Percentiles rank a stretch among this genome's conserved stretches.
These are phyloP conservation scores for Porites cylindrica DNA, from an alignment of 92 coral and sea anemone species.

Conservation along the genomic window DNA sequence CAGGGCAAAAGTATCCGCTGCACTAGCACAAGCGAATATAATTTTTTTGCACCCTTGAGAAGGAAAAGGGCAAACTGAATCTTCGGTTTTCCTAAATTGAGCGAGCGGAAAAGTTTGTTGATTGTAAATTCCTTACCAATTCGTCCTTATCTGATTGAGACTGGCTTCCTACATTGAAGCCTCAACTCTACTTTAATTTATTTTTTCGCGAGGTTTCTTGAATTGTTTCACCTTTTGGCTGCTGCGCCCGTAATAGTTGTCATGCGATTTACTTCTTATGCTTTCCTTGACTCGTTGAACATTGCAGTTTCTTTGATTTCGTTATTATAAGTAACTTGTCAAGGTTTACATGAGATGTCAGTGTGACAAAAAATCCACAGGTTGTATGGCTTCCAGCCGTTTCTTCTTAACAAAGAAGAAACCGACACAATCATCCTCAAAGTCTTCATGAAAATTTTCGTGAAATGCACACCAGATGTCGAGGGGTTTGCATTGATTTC, in stretches of 20 bases:
- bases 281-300: not conserved
- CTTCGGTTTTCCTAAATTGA: not conserved
- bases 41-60: not conserved
- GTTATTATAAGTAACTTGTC: not conserved
- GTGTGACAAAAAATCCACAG: slow-evolving; percentile 45
- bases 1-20: no score
- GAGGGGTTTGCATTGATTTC: not conserved
- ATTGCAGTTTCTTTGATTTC: not conserved
- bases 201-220: not conserved
- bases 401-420: slow-evolving; percentile 75
- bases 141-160: slow-evolving; percentile 43
- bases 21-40: no score
- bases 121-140: slow-evolving; percentile 19
- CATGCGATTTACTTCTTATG: no score
- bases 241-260: not conserved
- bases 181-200: not conserved
- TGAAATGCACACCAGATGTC: slow-evolving; percentile 50
- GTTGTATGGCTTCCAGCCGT: slow-evolving; percentile 55
- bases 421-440: slow-evolving; percentile 63
- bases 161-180: slow-evolving; percentile 12
- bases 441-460: slow-evolving; percentile 24
- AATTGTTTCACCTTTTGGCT: not conserved
- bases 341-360: slow-evolving; percentile 11
- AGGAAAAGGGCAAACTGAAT: not conserved
- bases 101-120: slow-evolving; percentile 20